These are phyloP conservation scores for Motacilla tschutschensis DNA, from an alignment of 2,113 vertebrate species.

Conservation along the genomic window DNA sequence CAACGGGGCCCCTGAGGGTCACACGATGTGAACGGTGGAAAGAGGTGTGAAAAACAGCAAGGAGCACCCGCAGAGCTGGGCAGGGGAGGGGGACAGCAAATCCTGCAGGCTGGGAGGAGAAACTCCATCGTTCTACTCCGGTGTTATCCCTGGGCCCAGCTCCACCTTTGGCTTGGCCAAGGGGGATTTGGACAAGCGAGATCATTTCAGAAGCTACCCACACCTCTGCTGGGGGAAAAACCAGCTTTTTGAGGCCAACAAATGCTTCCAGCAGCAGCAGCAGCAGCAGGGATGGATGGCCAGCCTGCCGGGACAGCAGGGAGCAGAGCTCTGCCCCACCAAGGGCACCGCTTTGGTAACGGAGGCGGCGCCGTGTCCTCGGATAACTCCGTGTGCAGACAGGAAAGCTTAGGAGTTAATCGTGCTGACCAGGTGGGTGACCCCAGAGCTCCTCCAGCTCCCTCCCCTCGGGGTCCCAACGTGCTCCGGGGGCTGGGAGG, in stretches of 20 bases:
- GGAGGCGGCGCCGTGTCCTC: background rate
- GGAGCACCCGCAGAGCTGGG: background rate
- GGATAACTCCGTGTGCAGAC: conserved; percentile 4
- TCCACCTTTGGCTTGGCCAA: background rate
- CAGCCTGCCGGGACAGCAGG: background rate
- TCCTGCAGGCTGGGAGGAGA: background rate
- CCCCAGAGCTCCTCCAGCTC: accelerated
- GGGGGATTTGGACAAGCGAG: background rate
- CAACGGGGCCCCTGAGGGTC: background rate
- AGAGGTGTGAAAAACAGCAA: background rate
- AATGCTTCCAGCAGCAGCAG: background rate
- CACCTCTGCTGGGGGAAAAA: accelerated
- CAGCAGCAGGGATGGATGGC: background rate
- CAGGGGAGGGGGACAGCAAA: background rate
- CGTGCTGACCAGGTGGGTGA: background rate
- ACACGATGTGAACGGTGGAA: background rate
- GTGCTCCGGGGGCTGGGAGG: accelerated
- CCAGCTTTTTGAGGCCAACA: background rate
- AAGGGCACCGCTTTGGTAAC: background rate
- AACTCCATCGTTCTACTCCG: accelerated
- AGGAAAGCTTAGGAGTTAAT: conserved; percentile 45
- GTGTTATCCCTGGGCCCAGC: background rate
- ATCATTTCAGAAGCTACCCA: accelerated
- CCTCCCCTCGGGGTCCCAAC: background rate
- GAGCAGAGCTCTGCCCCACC: background rate